Base-by-base conservation (phyloP, 2,888 invertebrate species). In the Lymantria monacha region DNA sequence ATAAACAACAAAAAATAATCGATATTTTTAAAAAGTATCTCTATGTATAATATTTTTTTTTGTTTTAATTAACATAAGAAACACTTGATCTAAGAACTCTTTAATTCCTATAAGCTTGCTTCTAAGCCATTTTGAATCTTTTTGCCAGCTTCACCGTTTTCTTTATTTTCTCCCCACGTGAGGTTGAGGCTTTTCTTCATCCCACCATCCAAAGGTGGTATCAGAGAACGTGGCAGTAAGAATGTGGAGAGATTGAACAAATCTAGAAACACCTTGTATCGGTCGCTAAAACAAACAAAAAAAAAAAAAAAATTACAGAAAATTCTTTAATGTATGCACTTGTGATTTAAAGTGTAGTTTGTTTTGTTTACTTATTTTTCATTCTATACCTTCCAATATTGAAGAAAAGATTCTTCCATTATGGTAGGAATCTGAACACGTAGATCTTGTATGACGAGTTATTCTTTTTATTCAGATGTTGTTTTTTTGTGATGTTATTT, bases 211-310 rank as follows among this genome's bases (percentile, higher is more conserved):
- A 99, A 90, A 0, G 96, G 96, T 0, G 99, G 99, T 69, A 99
- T 98, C 61, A 96, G 94, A 22, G 95, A 93, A 8, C 99, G 94
- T 0, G 99, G 99, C 70, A 99, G 95, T 57, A 99, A 90, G 91
- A 98, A 99, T 0, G 99, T 98, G 0, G 99, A 98, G 51, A 99
- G 87, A 83, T 99, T 99, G 92, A 99, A 99, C 41, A 99, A 90
- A 82, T 99, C 99, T 79, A 99, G 88, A 81, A 99, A 99, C 31
- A 99, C 98, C 88, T 99, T 99, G 92, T 99, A 99, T 15, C 99
- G 97, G 86, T 99, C 99, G 82, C 99, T 99, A 90, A 42, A 62
- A 22, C 22, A 22, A 67, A 48, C n/a, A 37, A 36, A 52, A 49
- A 38, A 15, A 22, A n/a, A 43, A 9, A 14, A 11, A 11, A 14